Conservation (phyloP, 2,113 vertebrate species). For the Bubo bubo region DNA sequence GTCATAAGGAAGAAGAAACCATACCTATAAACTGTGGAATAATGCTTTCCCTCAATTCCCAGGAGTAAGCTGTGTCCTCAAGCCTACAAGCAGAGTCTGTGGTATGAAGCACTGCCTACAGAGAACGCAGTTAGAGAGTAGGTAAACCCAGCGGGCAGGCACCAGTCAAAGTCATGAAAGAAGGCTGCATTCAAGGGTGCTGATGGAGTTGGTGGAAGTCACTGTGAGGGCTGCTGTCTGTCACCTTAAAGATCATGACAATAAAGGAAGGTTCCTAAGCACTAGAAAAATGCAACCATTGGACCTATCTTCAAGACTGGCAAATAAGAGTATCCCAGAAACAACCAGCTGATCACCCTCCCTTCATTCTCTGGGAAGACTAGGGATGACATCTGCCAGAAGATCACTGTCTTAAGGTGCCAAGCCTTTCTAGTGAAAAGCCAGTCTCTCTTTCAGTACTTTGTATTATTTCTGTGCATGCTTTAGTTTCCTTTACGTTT, state of each 20-base stretch:
- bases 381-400: background rate
- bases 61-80: background rate
- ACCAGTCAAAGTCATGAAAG: background rate
- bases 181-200: background rate
- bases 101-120: background rate
- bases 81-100: background rate
- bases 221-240: background rate
- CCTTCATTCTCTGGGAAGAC: background rate
- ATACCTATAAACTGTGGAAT: background rate
- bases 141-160: background rate
- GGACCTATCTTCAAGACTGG: background rate
- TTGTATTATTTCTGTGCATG: background rate
- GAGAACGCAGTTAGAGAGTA: background rate
- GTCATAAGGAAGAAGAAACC: background rate
- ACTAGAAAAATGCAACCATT: background rate
- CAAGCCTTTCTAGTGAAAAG: background rate
- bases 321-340: background rate
- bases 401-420: background rate
- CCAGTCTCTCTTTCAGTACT: background rate
- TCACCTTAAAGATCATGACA: background rate
- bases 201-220: background rate
- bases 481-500: background rate
- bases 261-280: background rate
- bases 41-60: background rate
- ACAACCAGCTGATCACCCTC: accelerated